Base-by-base conservation (phyloP, 37 sponge, comb jelly and placozoan genomes). In the Petrosia ficiformis region DNA sequence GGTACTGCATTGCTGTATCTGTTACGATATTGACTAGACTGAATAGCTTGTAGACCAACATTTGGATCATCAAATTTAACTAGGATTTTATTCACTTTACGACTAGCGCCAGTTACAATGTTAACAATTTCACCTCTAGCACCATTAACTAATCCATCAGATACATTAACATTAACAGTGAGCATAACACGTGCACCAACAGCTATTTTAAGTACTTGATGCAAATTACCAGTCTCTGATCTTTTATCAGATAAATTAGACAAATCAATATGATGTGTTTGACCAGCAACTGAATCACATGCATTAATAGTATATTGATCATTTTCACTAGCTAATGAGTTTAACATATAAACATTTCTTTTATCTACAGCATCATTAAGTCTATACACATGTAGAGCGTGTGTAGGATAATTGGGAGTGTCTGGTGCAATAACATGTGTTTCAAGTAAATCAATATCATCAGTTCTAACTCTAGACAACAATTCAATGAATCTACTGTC, bases 361-460 rank as follows among this genome's bases (percentile, higher is more conserved):
- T 4, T 1, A 42, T 82, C 83, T 38, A 82, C 75, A 82, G 73
- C 76, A 30, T 21, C 33, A 74, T 74, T 74, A 8, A 56, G 22
- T 38, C 76, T 71, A 48, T 71, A 80, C 43, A 82, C 70, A 82
- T 82, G 83, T 26, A 82, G 67, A 28, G 76, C 68, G 10, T 75
- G n/a, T 4, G 24, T 74, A 39, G 83, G 83, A 66, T 82, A 82
- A 39, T 67, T 29, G 1, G 70, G 63, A 38, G 2, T 39, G 36
- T 69, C 58, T 28, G 2, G 39, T 66, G 58, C 39, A 24, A 73
- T 73, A 11, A 57, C 67, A 36, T 70, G 40, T 21, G 75, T 43
- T 58, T 82, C 56, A 2, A 82, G 61, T 2, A 33, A 32, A 35
- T 29, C 36, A 57, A 75, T 68, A 57, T 82, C 83, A 3, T 3